Conservation (phyloP, 2,113 vertebrate species). For the Dryoscopus gambensis region DNA sequence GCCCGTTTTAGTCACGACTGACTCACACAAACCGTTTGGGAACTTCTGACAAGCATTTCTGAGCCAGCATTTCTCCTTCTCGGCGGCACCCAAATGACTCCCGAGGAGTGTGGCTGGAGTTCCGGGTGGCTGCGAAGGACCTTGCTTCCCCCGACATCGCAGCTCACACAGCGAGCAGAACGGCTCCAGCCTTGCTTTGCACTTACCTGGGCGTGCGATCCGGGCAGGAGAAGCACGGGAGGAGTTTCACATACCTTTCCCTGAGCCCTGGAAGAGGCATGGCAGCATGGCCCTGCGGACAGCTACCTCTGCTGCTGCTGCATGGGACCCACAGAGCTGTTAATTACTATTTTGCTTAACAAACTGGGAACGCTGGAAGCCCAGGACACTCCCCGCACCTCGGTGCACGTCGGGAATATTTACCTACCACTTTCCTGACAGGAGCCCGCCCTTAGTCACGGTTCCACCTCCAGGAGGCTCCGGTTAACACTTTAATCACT, state of each 20-base stretch:
- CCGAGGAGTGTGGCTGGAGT: fast-evolving
- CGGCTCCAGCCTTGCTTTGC: not conserved
- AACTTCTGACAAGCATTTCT: fast-evolving
- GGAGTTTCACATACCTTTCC: not conserved
- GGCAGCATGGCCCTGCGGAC: not conserved
- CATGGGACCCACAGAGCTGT: not conserved
- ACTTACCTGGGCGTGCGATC: not conserved
- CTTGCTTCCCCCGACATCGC: not conserved
- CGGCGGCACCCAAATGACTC: not conserved
- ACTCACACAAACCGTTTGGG: fast-evolving
- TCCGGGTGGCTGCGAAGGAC: not conserved
- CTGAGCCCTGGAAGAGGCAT: not conserved
- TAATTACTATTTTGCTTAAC: not conserved
- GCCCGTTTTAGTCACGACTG: fast-evolving
- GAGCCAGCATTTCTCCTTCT: not conserved
- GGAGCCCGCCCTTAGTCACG: not conserved
- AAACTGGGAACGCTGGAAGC: not conserved
- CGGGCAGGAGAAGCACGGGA: not conserved
- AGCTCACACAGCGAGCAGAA: not conserved
- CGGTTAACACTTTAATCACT: conserved; percentile 22
- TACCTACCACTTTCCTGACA: conserved; percentile 16
- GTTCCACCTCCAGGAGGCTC: not conserved
- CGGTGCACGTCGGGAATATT: conserved; percentile 66
- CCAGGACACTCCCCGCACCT: conserved; percentile 64
- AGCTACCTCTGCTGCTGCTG: not conserved